Percentiles rank a stretch among this genome's conserved stretches.
Evolutionary conservation across 2,113 vertebrate genomes (phyloP).

Genomic region (Oryzias celebensis): DNA sequence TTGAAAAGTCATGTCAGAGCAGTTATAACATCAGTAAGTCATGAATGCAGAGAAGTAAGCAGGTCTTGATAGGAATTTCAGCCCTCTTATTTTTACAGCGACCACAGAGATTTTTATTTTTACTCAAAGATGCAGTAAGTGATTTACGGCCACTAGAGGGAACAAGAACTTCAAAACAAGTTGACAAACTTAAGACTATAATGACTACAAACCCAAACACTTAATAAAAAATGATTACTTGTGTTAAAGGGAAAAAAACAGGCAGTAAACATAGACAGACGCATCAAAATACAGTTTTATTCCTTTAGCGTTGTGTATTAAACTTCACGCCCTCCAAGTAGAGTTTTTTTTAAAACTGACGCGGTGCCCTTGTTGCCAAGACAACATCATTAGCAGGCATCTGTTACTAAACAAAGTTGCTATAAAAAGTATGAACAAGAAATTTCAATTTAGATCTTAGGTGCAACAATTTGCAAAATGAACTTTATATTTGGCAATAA

Average conservation of each 20-base stretch:
- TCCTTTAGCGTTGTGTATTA: not conserved
- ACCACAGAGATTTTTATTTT: conserved; percentile 13
- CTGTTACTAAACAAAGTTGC: not conserved
- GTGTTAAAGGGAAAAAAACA: not conserved
- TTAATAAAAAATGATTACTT: too few species aligned
- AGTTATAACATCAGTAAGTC: conserved; percentile 27
- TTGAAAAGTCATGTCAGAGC: conserved; percentile 30
- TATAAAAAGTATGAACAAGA: not conserved
- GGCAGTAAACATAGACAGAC: not conserved
- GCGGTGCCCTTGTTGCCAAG: not conserved
- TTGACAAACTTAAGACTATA: conserved; percentile 3
- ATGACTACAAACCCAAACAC: not conserved
- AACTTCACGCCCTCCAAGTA: not conserved
- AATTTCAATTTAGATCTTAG: not conserved
- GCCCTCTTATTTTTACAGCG: conserved; percentile 27
- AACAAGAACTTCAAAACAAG: conserved; percentile 53
- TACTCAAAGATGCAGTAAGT: conserved; percentile 33
- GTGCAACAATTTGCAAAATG: not conserved
- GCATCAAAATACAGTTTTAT: conserved; percentile 7
- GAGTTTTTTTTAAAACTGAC: not conserved
- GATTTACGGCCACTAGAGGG: conserved; percentile 56
- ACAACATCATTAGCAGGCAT: conserved; percentile 1
- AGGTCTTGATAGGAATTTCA: conserved; percentile 22
- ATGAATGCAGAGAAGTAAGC: conserved; percentile 19
- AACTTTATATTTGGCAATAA: too few species aligned